Evolutionary conservation across 2,797 vertebrate species (phyloP).

Genomic region (Sardinella longiceps): DNA sequence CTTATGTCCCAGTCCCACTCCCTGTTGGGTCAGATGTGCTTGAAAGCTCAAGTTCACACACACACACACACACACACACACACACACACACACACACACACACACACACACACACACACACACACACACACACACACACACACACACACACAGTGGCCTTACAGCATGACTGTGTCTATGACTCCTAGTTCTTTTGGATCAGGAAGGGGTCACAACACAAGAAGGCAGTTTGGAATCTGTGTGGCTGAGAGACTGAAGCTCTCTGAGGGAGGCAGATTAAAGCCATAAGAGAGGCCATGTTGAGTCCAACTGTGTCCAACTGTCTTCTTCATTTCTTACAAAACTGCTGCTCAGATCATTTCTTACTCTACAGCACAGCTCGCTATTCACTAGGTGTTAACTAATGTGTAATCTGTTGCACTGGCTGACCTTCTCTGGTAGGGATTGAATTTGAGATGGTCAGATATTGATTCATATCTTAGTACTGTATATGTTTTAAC

Average conservation of each 20-base stretch:
- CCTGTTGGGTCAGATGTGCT: background rate
- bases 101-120: constrained; percentile 6
- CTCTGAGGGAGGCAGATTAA: background rate
- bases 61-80: background rate
- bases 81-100: constrained; percentile 24
- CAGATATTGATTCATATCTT: no score
- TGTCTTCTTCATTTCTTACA: background rate
- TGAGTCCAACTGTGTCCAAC: background rate
- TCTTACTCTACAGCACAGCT: no score
- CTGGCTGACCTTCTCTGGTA: background rate
- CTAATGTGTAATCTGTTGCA: background rate
- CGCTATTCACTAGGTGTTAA: no score
- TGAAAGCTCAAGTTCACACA: background rate
- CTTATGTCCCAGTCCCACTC: constrained; percentile 8
- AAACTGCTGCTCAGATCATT: background rate
- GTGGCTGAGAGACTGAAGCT: background rate
- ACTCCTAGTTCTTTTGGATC: background rate
- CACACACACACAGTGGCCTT: background rate
- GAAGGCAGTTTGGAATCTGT: background rate
- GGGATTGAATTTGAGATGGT: background rate
- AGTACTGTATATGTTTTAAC: no score
- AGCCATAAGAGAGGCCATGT: no score
- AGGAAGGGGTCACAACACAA: background rate
- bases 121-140: background rate
- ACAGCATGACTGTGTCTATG: background rate